Evolutionary conservation across 1,140 invertebrate species (phyloP), one percentile per base, ranked within the genome.

Genomic region (Papilio glaucus): DNA sequence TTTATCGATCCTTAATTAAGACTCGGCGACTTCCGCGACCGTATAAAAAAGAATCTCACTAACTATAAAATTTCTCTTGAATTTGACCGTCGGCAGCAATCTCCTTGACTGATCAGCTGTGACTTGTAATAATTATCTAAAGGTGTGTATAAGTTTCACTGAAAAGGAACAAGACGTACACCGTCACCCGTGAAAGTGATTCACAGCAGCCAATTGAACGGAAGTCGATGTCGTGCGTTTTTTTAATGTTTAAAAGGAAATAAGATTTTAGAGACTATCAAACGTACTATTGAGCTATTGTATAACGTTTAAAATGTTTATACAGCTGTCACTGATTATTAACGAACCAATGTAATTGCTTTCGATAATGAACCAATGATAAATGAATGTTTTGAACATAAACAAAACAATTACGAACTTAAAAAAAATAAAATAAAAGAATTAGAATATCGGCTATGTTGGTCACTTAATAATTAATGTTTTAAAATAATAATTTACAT

Each of bases 111-210:
- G 49, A 72, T 72, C 45, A 72, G 63, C 53, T 67, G 37, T 49
- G 21, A 60, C 38, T 33, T 26, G 49, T 37, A 53, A 49, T 67
- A 38, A 49, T 65, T 26, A 72, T 67, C 61, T 49, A 65, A 39
- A 24, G 62, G 61, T 53, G 60, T 71, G 63, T 67, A 67, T 67
- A 57, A 57, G 71, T 65, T 67, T 67, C 45, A 65, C 49, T 72
- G 63, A 57, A 62, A 65, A 67, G 38, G 33, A 57, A 72, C 71
- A 57, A 72, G 42, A 72, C n/a, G 21, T 49, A 15, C 13, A 18
- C 33, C 24, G 33, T 63, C 33, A 65, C 37, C 26, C 37, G 62
- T 41, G 62, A 65, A 65, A 65, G 62, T 13, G 62, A 38, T 8
- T 53, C 8, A n/a, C n/a, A 1, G n/a, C 45, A 8, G 13, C 45